Base-by-base conservation (phyloP, 2,888 invertebrate species). In the Shargacucullia verbasci region DNA sequence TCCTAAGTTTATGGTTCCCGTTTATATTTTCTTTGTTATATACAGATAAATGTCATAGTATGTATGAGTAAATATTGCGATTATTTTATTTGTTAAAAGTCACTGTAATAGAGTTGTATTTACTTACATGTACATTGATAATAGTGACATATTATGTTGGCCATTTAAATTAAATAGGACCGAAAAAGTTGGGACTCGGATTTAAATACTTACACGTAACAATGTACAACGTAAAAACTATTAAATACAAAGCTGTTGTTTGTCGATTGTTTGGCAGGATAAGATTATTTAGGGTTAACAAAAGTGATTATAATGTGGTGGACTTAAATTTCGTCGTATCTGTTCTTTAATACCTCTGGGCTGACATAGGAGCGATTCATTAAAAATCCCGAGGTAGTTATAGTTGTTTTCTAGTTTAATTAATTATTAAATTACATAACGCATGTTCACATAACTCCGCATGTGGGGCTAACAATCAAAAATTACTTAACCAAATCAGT, bases 401-500 rank as follows among this genome's bases (percentile, higher is more conserved):
- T 20, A 52, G 59, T 69, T 70, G 70, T 73, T 61, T 67, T 66
- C 59, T 60, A 76, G 62, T 53, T 72, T 68, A 65, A 72, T 75
- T 75, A 38, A 63, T 72, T 66, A 58, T 73, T 60, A 41, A 40
- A 76, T 76, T 63, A 70, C 63, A 74, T 61, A 59, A 57, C 59
- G 55, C 53, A 58, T 60, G 54, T 63, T 67, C 63, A 67, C 62
- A 71, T 40, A 53, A 52, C 41, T 44, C 47, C 40, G 48, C 48
- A 46, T 47, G 50, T 60, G 60, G 65, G 61, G 75, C 59, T 62
- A 62, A 74, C 64, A 73, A 76, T 73, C 67, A 73, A 73, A 80
- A 76, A 70, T 71, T 80, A 86, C 89, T 88, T 88, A 89, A 88
- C 76, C 84, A 89, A 90, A 88, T 90, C 89, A 89, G 89, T 89